These are phyloP conservation scores for Sycophila sp. DNA, from an alignment of 1,140 invertebrate species.

Conservation along the genomic window DNA sequence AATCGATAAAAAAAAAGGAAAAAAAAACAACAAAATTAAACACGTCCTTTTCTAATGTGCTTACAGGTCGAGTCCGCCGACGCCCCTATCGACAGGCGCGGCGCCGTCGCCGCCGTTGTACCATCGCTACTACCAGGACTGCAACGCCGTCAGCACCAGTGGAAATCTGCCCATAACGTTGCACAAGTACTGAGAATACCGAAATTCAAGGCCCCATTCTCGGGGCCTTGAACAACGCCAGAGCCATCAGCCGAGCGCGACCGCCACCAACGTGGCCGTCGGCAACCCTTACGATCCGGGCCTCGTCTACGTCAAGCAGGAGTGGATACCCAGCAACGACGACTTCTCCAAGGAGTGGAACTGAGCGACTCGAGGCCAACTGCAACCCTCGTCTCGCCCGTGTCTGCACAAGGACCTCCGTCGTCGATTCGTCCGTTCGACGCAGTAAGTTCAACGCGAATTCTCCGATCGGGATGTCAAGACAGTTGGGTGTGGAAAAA, in stretches of 20 bases:
- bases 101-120: constrained; percentile 61
- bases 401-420: no score
- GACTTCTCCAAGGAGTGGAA: constrained; percentile 59
- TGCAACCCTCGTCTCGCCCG: no score
- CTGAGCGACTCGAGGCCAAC: no score
- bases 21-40: neutral
- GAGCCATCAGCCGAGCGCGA: constrained; percentile 28
- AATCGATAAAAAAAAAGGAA: neutral
- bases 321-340: constrained; percentile 58
- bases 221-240: constrained; percentile 37
- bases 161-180: constrained; percentile 64
- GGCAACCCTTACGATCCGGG: constrained; percentile 50
- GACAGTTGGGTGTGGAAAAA: no score
- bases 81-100: constrained; percentile 58
- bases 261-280: neutral
- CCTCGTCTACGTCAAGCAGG: constrained; percentile 62
- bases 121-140: constrained; percentile 64
- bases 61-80: constrained; percentile 63
- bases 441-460: no score
- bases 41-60: constrained; percentile 1
- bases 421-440: no score
- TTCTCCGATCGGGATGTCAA: no score
- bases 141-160: constrained; percentile 61
- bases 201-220: constrained; percentile 60
- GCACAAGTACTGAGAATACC: constrained; percentile 66